A percentile compares a stretch with the other conserved stretches of the same genome.
phyloP scores from a whole-genome alignment of 1,140 invertebrate species.

The Drosophila punjabiensis region DNA sequence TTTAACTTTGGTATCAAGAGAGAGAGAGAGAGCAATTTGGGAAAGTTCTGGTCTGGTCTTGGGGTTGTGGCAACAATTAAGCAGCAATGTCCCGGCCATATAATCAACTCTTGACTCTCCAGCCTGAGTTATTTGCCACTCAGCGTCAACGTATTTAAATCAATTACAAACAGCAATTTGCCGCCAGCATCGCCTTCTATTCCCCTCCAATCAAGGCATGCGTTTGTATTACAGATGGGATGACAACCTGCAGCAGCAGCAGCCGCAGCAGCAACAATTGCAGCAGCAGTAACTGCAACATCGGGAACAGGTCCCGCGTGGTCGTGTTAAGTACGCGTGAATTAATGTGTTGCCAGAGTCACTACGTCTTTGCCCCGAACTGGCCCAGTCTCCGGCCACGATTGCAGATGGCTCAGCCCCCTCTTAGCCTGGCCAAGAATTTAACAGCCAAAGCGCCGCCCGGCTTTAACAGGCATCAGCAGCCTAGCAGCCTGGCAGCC shows the following conservation, averaged over 20 bases:
- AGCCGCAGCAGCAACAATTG: conserved; percentile 1
- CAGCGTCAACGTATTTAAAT: conserved; percentile 83
- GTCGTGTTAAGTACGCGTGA: conserved; percentile 80
- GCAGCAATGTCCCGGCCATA: conserved; percentile 54
- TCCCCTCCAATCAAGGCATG: conserved; percentile 68
- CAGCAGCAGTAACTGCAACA: conserved; percentile 10
- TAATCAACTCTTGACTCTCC: conserved; percentile 62
- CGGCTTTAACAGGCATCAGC: conserved; percentile 37
- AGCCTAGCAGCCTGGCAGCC: too few relatives aligned
- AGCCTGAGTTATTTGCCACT: conserved; percentile 72
- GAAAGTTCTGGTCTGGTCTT: conserved; percentile 53
- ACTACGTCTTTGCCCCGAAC: conserved; percentile 67
- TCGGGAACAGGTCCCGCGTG: conserved; percentile 22
- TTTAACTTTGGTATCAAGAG: conserved; percentile 10
- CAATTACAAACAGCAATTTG: conserved; percentile 83
- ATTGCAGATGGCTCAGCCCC: conserved; percentile 40
- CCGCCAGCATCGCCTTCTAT: conserved; percentile 20
- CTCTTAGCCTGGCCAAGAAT: conserved; percentile 61
- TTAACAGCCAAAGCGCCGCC: conserved; percentile 82
- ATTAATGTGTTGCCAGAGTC: conserved; percentile 80
- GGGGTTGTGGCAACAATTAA: conserved; percentile 64
- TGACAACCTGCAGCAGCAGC: conserved; percentile 53
- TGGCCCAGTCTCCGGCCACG: conserved; percentile 43
- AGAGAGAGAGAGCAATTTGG: conserved; percentile 18
- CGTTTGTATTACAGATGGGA: conserved; percentile 82